Evolutionary conservation across 1,140 invertebrate species (phyloP).

Genomic region (Drosophila orosa): DNA sequence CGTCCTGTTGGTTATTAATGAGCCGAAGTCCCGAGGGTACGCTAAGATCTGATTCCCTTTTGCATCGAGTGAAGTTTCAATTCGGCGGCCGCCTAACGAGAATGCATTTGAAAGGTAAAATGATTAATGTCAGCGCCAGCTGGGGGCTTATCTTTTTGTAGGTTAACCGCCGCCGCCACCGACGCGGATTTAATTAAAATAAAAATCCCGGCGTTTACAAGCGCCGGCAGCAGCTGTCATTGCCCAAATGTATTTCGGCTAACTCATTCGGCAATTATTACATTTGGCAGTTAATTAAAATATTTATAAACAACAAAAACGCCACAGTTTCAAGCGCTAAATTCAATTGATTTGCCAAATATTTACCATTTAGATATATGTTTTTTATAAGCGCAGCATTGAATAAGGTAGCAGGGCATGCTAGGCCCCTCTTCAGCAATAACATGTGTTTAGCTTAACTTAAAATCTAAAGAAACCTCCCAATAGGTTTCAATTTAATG

Average conservation of each 20-base stretch:
- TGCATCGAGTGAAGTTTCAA: conserved; percentile 51
- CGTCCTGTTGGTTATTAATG: conserved; percentile 60
- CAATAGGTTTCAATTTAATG: not conserved
- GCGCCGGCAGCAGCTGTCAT: conserved; percentile 40
- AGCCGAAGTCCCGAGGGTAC: conserved; percentile 22
- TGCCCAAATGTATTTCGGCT: conserved; percentile 26
- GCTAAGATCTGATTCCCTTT: conserved; percentile 15
- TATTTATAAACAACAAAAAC: conserved; percentile 27
- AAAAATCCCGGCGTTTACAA: conserved; percentile 24
- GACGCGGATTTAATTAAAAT: conserved; percentile 47
- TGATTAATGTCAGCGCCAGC: conserved; percentile 50
- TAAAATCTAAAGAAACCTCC: accelerated
- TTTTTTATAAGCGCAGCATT: not conserved
- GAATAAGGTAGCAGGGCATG: not conserved
- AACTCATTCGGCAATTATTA: conserved; percentile 43
- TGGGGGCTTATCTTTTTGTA: conserved; percentile 30
- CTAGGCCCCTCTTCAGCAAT: not conserved
- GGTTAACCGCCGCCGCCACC: conserved; percentile 32
- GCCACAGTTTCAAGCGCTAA: conserved; percentile 24
- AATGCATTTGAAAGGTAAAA: conserved; percentile 56
- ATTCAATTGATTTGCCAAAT: conserved; percentile 47
- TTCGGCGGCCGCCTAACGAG: conserved; percentile 41
- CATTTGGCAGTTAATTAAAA: conserved; percentile 65
- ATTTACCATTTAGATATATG: conserved; percentile 21
- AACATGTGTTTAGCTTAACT: not conserved